Percentiles rank a stretch among this genome's conserved stretches.
phyloP scores from a whole-genome alignment of 2,888 invertebrate genomes.

The Drosophila testacea region DNA sequence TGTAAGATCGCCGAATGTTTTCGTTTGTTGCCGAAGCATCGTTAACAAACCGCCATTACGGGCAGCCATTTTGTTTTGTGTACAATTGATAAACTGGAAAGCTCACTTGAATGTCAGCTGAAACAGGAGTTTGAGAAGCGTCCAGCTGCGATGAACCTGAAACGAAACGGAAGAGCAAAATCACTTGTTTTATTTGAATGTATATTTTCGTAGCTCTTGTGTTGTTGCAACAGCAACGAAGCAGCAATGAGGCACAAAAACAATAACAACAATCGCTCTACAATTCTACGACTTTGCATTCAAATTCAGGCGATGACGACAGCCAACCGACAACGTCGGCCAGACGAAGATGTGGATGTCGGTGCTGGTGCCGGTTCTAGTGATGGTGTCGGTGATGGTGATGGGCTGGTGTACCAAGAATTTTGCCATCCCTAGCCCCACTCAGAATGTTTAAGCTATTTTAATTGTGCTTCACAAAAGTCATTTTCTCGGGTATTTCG shows the following conservation, averaged over 20 bases:
- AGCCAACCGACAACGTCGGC: slow-evolving; percentile 44
- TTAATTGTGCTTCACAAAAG: slow-evolving; percentile 43
- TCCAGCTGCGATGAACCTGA: slow-evolving; percentile 16
- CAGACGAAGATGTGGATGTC: slow-evolving; percentile 32
- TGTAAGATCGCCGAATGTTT: slow-evolving; percentile 36
- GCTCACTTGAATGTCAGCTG: slow-evolving; percentile 2
- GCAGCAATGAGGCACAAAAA: slow-evolving; percentile 20
- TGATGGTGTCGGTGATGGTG: slow-evolving; percentile 10
- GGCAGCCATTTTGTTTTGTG: slow-evolving; percentile 41
- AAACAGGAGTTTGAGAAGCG: neutral
- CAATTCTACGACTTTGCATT: slow-evolving; percentile 60
- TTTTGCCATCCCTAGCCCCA: slow-evolving; percentile 38
- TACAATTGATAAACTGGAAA: slow-evolving; percentile 3
- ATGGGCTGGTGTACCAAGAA: slow-evolving; percentile 42
- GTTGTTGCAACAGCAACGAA: slow-evolving; percentile 38
- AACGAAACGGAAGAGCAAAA: slow-evolving; percentile 55
- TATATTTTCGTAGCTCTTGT: slow-evolving; percentile 40
- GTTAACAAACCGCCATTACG: slow-evolving; percentile 32
- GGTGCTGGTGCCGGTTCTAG: slow-evolving; percentile 16
- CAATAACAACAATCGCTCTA: slow-evolving; percentile 23
- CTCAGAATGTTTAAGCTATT: slow-evolving; percentile 51
- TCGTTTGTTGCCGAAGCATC: slow-evolving; percentile 37
- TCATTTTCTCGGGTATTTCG: slow-evolving; percentile 26
- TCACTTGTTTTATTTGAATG: slow-evolving; percentile 41
- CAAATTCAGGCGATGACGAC: slow-evolving; percentile 75